phyloP scores from a whole-genome alignment of 2,113 vertebrate species.

The Axis porcinus region DNA sequence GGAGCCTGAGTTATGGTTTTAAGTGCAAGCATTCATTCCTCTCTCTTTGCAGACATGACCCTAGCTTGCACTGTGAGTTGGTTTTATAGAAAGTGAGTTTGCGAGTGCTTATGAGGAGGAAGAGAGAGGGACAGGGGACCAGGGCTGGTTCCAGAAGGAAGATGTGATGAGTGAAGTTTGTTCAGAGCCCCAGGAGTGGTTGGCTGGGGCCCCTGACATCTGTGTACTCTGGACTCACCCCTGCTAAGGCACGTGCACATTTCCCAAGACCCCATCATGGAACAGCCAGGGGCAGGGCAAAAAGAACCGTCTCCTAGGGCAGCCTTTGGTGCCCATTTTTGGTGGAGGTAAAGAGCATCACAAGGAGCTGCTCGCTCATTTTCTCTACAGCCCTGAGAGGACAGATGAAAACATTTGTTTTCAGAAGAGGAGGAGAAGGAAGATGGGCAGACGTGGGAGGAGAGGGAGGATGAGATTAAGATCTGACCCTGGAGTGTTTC shows the following conservation, averaged over 20 bases:
- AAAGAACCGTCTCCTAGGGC: not conserved
- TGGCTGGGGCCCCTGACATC: not conserved
- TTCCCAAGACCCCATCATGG: not conserved
- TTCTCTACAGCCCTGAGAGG: not conserved
- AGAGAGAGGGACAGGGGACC: not conserved
- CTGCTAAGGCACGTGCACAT: rapidly evolving
- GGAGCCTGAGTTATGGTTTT: not conserved
- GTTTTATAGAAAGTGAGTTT: too few relatives aligned
- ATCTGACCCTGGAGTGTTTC: not conserved
- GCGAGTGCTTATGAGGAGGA: not conserved
- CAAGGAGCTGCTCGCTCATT: not conserved
- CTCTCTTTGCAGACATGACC: not conserved
- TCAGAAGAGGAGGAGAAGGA: not conserved
- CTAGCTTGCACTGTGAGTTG: not conserved
- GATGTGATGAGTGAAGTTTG: not conserved
- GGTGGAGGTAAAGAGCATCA: too few relatives aligned
- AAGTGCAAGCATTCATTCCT: not conserved
- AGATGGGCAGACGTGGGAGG: not conserved
- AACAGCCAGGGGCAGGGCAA: not conserved
- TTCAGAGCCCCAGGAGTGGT: not conserved
- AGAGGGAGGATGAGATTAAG: not conserved
- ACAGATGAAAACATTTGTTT: not conserved
- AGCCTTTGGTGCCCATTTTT: rapidly evolving
- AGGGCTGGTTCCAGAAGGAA: not conserved
- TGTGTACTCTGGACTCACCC: not conserved